Conservation (phyloP, 2,888 invertebrate genomes). For the Scaptomyza polygonia region DNA sequence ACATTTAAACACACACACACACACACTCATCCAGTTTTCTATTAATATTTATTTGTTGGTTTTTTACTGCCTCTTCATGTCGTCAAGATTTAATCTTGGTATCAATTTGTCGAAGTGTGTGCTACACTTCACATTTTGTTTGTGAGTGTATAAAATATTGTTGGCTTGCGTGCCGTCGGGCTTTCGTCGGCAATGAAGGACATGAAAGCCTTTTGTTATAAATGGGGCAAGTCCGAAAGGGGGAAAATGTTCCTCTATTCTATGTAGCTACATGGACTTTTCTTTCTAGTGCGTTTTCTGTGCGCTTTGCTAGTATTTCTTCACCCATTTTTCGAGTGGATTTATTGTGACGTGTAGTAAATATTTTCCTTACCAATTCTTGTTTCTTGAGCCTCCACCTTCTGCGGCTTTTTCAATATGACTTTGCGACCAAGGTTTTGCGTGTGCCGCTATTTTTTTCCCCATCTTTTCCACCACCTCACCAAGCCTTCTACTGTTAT, state of each 20-base stretch:
- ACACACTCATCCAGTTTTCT: neutral
- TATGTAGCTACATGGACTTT: neutral
- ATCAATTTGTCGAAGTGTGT: constrained; percentile 80
- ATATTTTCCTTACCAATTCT: constrained; percentile 68
- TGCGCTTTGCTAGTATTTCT: constrained; percentile 45
- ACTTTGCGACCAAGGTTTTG: constrained; percentile 66
- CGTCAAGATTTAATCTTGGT: constrained; percentile 75
- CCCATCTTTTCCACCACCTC: neutral
- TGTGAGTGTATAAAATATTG: constrained; percentile 59
- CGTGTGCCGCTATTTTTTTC: constrained; percentile 49
- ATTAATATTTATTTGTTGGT: neutral
- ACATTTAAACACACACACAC: neutral
- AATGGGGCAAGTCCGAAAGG: constrained; percentile 51
- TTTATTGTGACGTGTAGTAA: constrained; percentile 81
- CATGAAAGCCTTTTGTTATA: constrained; percentile 62
- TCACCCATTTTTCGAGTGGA: constrained; percentile 64
- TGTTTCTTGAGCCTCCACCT: constrained; percentile 10
- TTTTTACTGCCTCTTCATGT: constrained; percentile 32
- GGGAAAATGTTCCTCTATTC: constrained; percentile 12
- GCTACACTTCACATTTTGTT: constrained; percentile 52
- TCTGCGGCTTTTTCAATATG: constrained; percentile 56
- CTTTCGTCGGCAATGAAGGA: constrained; percentile 44
- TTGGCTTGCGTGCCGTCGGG: constrained; percentile 56
- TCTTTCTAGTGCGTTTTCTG: constrained; percentile 54
- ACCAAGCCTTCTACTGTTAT: constrained; percentile 26